Evolutionary conservation across 2,888 invertebrate species (phyloP), one percentile per base, ranked within the genome.

Genomic region (Metopia argyrocephala): DNA sequence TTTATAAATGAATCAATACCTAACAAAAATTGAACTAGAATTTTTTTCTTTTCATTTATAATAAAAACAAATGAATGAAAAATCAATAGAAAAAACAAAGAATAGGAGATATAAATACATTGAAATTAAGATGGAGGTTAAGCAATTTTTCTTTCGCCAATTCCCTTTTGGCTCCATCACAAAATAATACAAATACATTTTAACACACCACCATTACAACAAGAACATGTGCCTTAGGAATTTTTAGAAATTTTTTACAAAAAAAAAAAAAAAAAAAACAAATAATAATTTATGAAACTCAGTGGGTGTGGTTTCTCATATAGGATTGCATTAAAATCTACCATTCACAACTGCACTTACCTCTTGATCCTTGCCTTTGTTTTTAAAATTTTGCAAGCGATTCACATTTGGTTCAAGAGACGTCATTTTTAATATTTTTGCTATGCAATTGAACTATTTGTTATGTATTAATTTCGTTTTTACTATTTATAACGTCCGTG

Each of bases 341-440:
- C 6, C 25, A 71, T 27, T 46, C 28, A 31, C 9, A 25, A 15
- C 9, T 21, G 81, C 91, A 94, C 96, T 95, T 93, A 98, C 98
- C 93, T 98, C 98, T 92, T 97, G 97, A 93, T 99, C 98, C 93
- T 98, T 99, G 90, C 98, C 98, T 93, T 97, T 97, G 93, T 99
- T 98, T 95, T 99, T 99, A 92, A 97, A 98, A 91, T 94, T 96
- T 92, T 96, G 95, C 93, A 96, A 94, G 92, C 97, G 95, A 93
- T 94, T 95, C 92, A 86, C 84, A 83, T 86, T 89, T 82, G 88
- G 89, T 75, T 89, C 89, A 83, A 89, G 85, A 79, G 85, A 84
- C 80, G 84, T 84, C 84, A 84, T 84, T 83, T 81, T 80, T 56
- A 69, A 75, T 79, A 31, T 52, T 59, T 21, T 50, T 64, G 61